phyloP scores from a whole-genome alignment of 2,888 invertebrate species.

The Caenorhabditis sp. region DNA sequence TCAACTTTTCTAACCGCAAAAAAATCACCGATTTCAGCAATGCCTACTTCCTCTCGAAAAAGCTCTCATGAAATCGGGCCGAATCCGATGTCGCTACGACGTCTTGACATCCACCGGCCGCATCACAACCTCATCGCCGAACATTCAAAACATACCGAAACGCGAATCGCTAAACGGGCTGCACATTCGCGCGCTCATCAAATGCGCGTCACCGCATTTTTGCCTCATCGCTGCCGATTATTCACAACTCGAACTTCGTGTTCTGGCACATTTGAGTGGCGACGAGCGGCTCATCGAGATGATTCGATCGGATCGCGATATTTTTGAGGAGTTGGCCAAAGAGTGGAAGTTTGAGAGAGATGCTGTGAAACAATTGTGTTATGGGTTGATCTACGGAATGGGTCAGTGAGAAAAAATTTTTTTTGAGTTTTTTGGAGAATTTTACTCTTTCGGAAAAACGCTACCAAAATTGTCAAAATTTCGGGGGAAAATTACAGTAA shows the following conservation, averaged over 20 bases:
- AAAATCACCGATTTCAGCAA: no score
- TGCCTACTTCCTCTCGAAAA: neutral
- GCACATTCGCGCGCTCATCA: constrained; percentile 29
- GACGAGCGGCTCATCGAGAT: constrained; percentile 75
- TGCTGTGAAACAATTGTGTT: constrained; percentile 72
- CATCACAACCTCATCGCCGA: constrained; percentile 89
- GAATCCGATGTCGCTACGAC: neutral
- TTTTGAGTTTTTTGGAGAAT: constrained; percentile 4
- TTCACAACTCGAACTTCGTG: constrained; percentile 91
- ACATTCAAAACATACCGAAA: constrained; percentile 87
- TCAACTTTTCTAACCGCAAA: no score
- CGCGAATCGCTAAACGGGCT: constrained; percentile 72
- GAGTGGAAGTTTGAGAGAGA: constrained; percentile 74
- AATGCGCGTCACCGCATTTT: constrained; percentile 22
- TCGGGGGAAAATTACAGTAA: no score
- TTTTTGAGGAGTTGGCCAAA: constrained; percentile 39
- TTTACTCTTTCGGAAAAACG: no score
- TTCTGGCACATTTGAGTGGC: constrained; percentile 87
- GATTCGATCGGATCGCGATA: constrained; percentile 33
- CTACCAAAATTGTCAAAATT: no score
- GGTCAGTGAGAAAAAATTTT: constrained; percentile 75
- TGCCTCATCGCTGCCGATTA: constrained; percentile 91
- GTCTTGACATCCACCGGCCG: constrained; percentile 75
- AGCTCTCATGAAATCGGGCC: neutral
- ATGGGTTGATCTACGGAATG: constrained; percentile 88